Conservation (phyloP, 1,140 invertebrate species). For the Vollenhovia emeryi region DNA sequence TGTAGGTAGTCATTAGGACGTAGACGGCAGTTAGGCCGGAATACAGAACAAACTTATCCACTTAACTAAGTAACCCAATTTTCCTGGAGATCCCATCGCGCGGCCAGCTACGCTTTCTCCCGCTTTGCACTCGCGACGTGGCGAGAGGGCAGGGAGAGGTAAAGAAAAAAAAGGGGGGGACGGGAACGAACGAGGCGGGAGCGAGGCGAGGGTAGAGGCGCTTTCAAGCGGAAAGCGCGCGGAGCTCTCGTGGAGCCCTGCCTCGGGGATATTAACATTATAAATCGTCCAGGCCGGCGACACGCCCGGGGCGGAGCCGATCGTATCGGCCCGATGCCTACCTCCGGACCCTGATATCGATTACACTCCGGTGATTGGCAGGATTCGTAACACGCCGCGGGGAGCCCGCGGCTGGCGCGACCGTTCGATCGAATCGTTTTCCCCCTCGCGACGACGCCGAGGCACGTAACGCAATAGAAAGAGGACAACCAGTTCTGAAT, state of each 20-base stretch:
- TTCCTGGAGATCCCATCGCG: constrained; percentile 16
- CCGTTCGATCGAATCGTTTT: constrained; percentile 51
- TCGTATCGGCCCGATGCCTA: constrained; percentile 82
- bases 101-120: neutral
- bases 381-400: constrained; percentile 82
- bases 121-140: neutral
- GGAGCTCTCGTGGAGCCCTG: constrained; percentile 30
- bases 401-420: constrained; percentile 71
- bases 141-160: constrained; percentile 7
- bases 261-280: constrained; percentile 83
- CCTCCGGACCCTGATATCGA: constrained; percentile 81
- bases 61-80: constrained; percentile 54
- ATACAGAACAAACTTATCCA: constrained; percentile 42
- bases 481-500: constrained; percentile 13
- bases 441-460: constrained; percentile 31
- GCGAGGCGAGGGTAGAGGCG: constrained; percentile 26
- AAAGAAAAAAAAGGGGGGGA: neutral
- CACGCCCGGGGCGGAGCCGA: constrained; percentile 84
- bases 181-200: neutral
- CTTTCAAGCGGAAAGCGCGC: constrained; percentile 49
- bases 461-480: neutral
- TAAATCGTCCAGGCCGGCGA: constrained; percentile 83
- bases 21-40: constrained; percentile 19
- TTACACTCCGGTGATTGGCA: constrained; percentile 83
- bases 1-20: constrained; percentile 48